Evolutionary conservation across 1,140 invertebrate species (phyloP), one percentile per base, ranked within the genome.

Genomic region (Trichomalopsis sarcophagae): DNA sequence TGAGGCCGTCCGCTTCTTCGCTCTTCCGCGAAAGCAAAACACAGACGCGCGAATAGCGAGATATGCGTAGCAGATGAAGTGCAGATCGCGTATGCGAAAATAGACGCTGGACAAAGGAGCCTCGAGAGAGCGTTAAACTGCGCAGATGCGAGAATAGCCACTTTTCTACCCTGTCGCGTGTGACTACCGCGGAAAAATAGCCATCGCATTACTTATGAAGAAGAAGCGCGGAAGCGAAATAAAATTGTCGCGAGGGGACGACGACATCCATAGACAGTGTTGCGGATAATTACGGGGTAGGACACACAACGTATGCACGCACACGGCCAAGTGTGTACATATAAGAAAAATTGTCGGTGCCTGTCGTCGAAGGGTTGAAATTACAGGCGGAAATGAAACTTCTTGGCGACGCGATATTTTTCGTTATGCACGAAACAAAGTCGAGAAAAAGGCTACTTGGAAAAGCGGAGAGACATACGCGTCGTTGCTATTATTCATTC

Each of bases 341-440:
- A 71, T 27, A 71, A 62, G 21, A 83, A 77, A 83, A 83, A 69
- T 50, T 84, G 47, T 50, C n/a, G n/a, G 36, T 77, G 82, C 81
- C 40, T 83, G 81, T 21, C 21, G 55, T 11, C 40, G 36, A 30
- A 78, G 66, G 47, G 36, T 77, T 77, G 9, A 27, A 33, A 74
- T 79, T 36, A 84, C 23, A n/a, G 2, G 4, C 74, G 74, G 21
- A 76, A 83, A 33, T 68, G 36, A 69, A 77, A 66, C 23, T 33
- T 69, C 71, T 62, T 75, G 40, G 30, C 14, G 33, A 30, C n/a
- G 10, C 33, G 33, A 69, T 21, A 83, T 69, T 33, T 47, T 78
- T 84, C 36, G 11, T 23, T 50, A 83, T 69, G 55, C 23, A 77
- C 17, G 40, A 27, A 21, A 50, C 6, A 30, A 69, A 84, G 36